A percentile compares a stretch with the other conserved stretches of the same genome.
Evolutionary conservation across 2,888 invertebrate genomes (phyloP).

Genomic region (Mesochorus sp.): DNA sequence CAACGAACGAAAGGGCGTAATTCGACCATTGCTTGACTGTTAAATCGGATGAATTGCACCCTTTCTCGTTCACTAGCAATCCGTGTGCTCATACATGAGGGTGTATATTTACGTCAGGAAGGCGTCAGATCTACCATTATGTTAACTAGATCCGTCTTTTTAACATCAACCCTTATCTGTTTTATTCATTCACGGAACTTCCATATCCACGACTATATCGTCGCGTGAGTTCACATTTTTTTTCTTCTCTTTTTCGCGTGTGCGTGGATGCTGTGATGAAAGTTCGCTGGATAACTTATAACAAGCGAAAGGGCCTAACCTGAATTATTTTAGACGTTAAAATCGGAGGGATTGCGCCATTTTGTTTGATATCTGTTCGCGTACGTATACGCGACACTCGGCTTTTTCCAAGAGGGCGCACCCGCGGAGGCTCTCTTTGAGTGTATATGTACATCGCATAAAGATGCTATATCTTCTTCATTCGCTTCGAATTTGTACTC

Average conservation of each 20-base stretch:
- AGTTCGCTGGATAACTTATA: slow-evolving; percentile 12
- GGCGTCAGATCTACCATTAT: neutral
- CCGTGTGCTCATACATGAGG: neutral
- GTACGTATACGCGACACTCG: neutral
- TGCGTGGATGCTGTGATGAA: slow-evolving; percentile 10
- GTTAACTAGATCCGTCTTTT: neutral
- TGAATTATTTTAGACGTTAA: neutral
- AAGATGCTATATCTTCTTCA: slow-evolving; percentile 36
- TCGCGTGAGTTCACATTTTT: slow-evolving; percentile 19
- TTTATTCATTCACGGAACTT: slow-evolving; percentile 50
- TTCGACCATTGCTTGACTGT: slow-evolving; percentile 5
- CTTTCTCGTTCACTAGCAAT: neutral
- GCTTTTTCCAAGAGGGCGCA: slow-evolving; percentile 28
- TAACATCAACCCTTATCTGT: neutral
- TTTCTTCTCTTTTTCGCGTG: slow-evolving; percentile 19
- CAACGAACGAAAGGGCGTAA: neutral
- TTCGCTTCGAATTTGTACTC: slow-evolving; percentile 68
- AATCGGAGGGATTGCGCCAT: neutral
- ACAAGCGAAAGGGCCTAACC: slow-evolving; percentile 2
- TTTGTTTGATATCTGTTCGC: neutral
- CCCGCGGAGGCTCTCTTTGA: slow-evolving; percentile 12
- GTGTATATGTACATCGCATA: neutral
- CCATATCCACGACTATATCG: slow-evolving; percentile 13
- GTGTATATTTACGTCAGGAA: neutral
- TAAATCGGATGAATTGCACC: neutral